Percentiles rank a stretch among this genome's conserved stretches.
phyloP scores from a whole-genome alignment of 2,888 invertebrate genomes.

The Neoscelio sp. region DNA sequence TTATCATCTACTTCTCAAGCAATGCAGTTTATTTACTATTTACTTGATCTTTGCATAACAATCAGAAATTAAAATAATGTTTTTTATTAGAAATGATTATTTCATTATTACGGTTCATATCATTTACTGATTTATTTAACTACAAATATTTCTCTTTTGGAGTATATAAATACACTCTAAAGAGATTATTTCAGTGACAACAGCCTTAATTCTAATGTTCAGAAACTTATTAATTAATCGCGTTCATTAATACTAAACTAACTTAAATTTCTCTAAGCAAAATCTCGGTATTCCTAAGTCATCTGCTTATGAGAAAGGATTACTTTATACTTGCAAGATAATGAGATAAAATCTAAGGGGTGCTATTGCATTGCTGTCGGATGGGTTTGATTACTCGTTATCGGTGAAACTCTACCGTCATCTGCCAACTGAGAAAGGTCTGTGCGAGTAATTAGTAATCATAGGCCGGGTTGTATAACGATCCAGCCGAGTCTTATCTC shows the following conservation, averaged over 20 bases:
- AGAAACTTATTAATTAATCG: slow-evolving; percentile 34
- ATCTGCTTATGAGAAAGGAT: slow-evolving; percentile 58
- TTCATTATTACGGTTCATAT: too few relatives aligned
- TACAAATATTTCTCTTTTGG: too few relatives aligned
- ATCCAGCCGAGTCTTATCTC: slow-evolving; percentile 82
- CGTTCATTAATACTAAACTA: slow-evolving; percentile 35
- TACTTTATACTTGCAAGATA: slow-evolving; percentile 60
- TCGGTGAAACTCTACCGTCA: slow-evolving; percentile 80
- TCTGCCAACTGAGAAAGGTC: slow-evolving; percentile 81
- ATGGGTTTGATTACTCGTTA: slow-evolving; percentile 81
- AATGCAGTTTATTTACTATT: too few relatives aligned
- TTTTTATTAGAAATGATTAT: too few relatives aligned
- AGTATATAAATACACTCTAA: too few relatives aligned
- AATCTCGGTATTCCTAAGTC: slow-evolving; percentile 44
- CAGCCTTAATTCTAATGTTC: too few relatives aligned
- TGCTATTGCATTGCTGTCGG: slow-evolving; percentile 60
- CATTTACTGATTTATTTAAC: too few relatives aligned
- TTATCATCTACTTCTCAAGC: too few relatives aligned
- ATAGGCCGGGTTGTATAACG: slow-evolving; percentile 80
- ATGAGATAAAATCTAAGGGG: slow-evolving; percentile 61
- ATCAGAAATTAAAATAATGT: too few relatives aligned
- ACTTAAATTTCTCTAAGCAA: slow-evolving; percentile 39
- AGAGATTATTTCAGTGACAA: too few relatives aligned
- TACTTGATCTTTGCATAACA: too few relatives aligned
- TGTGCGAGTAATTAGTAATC: slow-evolving; percentile 82